Conservation (phyloP, 2,797 vertebrate genomes). For the Perodicticus potto region DNA sequence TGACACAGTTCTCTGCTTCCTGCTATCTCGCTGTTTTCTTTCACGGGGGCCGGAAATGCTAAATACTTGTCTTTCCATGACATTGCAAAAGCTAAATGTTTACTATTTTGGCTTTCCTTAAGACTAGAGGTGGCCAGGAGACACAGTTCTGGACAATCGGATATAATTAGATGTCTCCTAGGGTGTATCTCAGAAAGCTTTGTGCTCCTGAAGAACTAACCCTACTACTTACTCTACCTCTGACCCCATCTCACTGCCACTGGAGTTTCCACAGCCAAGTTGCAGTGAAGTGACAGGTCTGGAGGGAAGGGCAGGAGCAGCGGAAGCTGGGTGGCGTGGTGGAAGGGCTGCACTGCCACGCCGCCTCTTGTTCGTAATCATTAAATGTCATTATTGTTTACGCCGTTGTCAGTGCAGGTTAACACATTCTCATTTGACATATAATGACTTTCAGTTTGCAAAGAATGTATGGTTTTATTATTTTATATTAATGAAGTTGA, state of each 20-base stretch:
- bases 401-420: not conserved
- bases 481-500: conserved; percentile 21
- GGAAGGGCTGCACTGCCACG: not conserved
- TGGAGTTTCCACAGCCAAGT: not conserved
- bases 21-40: not conserved
- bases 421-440: not conserved
- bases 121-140: not conserved
- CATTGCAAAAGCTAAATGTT: not conserved
- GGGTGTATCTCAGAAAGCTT: not conserved
- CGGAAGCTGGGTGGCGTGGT: not conserved
- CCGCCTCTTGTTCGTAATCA: not conserved
- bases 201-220: not conserved
- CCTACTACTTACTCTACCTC: not conserved
- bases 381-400: not conserved
- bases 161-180: not conserved
- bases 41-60: not conserved
- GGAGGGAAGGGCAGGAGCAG: not conserved
- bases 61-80: not conserved
- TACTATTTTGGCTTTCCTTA: conserved; percentile 39
- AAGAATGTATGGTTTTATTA: not conserved
- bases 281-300: not conserved
- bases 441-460: not conserved
- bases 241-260: not conserved
- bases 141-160: not conserved
- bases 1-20: not conserved